Percentiles rank a stretch among this genome's conserved stretches.
phyloP scores from a whole-genome alignment of 1,140 invertebrate species.

The Sarcophaga peregrina region DNA sequence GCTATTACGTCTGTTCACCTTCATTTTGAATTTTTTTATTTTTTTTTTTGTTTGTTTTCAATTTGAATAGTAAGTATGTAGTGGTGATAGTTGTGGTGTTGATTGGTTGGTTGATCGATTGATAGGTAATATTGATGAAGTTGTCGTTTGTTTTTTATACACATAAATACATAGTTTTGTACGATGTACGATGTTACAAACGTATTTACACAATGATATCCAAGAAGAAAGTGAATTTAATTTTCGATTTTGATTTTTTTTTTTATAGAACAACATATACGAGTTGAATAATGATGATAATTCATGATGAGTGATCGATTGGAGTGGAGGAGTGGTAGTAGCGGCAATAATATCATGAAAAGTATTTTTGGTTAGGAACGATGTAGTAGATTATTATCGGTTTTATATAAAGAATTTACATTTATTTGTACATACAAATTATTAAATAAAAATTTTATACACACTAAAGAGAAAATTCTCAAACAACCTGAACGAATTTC shows the following conservation, averaged over 20 bases:
- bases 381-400: no score
- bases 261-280: constrained; percentile 16
- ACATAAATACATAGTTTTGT: constrained; percentile 36
- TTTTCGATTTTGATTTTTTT: neutral
- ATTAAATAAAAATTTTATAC: no score
- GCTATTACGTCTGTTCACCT: constrained; percentile 40
- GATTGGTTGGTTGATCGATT: constrained; percentile 31
- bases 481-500: no score
- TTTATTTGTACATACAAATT: no score
- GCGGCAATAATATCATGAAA: neutral
- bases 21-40: neutral
- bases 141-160: constrained; percentile 28
- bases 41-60: constrained; percentile 11
- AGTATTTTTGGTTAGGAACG: neutral
- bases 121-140: constrained; percentile 32
- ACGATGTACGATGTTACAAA: constrained; percentile 9
- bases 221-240: constrained; percentile 12
- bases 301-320: constrained; percentile 4
- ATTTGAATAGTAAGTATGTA: constrained; percentile 30
- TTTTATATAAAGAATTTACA: no score
- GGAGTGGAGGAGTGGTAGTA: neutral
- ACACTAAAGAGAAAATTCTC: no score
- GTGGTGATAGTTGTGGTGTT: constrained; percentile 29
- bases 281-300: constrained; percentile 8
- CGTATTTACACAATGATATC: constrained; percentile 44